A percentile compares a stretch with the other conserved stretches of the same genome.
Evolutionary conservation across 2,888 invertebrate genomes (phyloP).

Genomic region (Drosophila acutilabella): DNA sequence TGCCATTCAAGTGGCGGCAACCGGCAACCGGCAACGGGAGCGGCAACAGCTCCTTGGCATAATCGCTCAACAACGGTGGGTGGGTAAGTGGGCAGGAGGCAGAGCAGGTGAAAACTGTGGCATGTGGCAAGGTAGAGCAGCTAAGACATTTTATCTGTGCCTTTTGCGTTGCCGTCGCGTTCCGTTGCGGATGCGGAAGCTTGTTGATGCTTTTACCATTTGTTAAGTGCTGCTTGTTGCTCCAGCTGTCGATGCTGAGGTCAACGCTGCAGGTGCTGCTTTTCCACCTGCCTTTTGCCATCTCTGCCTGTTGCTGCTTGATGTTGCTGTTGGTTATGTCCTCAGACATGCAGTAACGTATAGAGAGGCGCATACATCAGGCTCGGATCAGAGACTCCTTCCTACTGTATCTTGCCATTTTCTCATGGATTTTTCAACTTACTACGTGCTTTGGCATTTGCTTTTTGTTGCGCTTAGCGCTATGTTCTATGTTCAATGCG

Average conservation of each 20-base stretch:
- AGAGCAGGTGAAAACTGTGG: neutral
- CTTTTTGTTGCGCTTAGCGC: constrained; percentile 69
- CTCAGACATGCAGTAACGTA: constrained; percentile 55
- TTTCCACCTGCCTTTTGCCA: constrained; percentile 41
- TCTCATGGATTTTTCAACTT: constrained; percentile 69
- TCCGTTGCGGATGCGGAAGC: constrained; percentile 80
- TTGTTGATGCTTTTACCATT: constrained; percentile 81
- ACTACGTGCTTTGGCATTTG: constrained; percentile 75
- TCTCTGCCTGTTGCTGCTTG: constrained; percentile 30
- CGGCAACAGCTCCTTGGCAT: constrained; percentile 73
- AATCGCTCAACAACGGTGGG: constrained; percentile 67
- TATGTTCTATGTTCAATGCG: constrained; percentile 36
- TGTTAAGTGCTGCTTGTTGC: constrained; percentile 82
- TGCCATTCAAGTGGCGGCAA: constrained; percentile 71
- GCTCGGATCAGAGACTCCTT: constrained; percentile 14
- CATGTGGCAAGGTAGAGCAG: constrained; percentile 33
- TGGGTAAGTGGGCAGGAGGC: constrained; percentile 6
- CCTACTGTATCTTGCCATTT: constrained; percentile 51
- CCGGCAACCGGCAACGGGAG: constrained; percentile 41
- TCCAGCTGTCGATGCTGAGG: constrained; percentile 80
- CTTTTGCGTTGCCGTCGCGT: constrained; percentile 69
- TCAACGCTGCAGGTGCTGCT: constrained; percentile 76
- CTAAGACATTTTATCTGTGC: constrained; percentile 79
- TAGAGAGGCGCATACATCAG: constrained; percentile 52
- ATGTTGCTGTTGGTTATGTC: constrained; percentile 69